Conservation (phyloP, 2,113 vertebrate species). For the Astatoreochromis straeleni region DNA sequence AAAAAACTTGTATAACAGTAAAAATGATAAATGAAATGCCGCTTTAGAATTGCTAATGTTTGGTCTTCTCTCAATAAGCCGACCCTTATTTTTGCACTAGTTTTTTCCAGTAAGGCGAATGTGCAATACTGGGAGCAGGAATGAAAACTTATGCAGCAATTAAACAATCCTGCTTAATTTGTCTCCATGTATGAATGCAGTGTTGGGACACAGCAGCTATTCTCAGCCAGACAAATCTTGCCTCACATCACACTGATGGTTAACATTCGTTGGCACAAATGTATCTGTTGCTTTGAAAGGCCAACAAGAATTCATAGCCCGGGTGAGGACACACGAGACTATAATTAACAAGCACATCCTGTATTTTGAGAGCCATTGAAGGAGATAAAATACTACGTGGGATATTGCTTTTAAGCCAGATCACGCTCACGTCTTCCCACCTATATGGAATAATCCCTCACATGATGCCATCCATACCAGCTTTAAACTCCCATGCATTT, state of each 20-base stretch:
- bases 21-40: not conserved
- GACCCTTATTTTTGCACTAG: not conserved
- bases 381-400: not conserved
- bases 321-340: not conserved
- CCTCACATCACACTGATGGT: not conserved
- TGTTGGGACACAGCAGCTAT: not conserved
- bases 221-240: not conserved
- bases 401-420: not conserved
- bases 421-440: not conserved
- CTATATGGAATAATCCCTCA: not conserved
- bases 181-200: not conserved
- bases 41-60: not conserved
- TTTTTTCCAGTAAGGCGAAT: not conserved
- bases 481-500: not conserved
- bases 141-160: not conserved
- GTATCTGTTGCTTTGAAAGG: not conserved
- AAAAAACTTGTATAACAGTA: not conserved
- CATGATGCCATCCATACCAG: not conserved
- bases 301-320: not conserved
- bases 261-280: not conserved
- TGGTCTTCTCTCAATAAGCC: not conserved
- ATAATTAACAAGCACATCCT: slow-evolving; percentile 15
- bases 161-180: not conserved
- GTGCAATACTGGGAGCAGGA: not conserved
- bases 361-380: not conserved